Evolutionary conservation across 2,888 invertebrate genomes (phyloP).

Genomic region (Cephus nigrinus): DNA sequence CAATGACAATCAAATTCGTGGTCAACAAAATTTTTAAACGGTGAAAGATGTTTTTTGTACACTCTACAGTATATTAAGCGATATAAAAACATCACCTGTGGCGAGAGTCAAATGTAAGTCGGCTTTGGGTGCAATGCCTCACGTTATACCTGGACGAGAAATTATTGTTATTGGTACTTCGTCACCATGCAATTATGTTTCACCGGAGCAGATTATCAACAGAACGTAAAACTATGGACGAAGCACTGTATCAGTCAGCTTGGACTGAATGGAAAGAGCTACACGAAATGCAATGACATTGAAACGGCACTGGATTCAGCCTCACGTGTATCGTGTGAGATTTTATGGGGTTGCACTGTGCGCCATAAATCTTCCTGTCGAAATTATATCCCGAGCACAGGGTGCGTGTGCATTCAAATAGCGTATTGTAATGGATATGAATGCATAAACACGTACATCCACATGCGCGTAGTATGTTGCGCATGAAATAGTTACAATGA

Average conservation of each 20-base stretch:
- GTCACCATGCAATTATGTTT: neutral
- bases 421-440: conserved; percentile 9
- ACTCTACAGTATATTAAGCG: too few relatives aligned
- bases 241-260: neutral
- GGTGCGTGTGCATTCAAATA: conserved; percentile 9
- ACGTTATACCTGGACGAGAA: neutral
- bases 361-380: conserved; percentile 29
- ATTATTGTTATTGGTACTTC: neutral
- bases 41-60: too few relatives aligned
- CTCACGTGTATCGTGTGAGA: conserved; percentile 12
- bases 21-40: too few relatives aligned
- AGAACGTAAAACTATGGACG: neutral
- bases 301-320: neutral
- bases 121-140: too few relatives aligned
- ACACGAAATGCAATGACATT: neutral
- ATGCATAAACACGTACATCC: neutral
- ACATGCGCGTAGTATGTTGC: neutral
- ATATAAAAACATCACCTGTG: too few relatives aligned
- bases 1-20: too few relatives aligned
- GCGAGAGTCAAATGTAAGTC: too few relatives aligned
- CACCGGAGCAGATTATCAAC: neutral
- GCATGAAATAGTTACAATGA: conserved; percentile 12
- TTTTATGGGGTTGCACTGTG: conserved; percentile 29
- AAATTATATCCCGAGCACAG: conserved; percentile 24
- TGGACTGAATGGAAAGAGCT: neutral